phyloP scores from a whole-genome alignment of 1,140 invertebrate species.

The Bombus vancouverensis region DNA sequence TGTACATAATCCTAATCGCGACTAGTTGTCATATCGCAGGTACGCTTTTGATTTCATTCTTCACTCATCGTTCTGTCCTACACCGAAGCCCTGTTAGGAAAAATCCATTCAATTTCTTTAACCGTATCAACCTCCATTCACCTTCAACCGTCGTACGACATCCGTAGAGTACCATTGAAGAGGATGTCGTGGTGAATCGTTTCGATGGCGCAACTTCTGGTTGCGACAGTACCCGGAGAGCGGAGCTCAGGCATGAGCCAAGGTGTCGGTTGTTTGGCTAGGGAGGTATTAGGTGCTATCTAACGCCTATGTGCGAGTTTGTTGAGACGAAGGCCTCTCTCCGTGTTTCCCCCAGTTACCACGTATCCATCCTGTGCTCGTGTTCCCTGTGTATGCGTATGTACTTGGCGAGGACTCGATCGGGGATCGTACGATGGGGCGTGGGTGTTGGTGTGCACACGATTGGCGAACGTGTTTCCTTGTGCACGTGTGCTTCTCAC shows the following conservation, averaged over 20 bases:
- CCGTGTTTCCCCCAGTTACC: conserved; percentile 59
- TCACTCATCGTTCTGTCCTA: no score
- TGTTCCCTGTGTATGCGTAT: not conserved
- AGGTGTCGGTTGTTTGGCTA: conserved; percentile 59
- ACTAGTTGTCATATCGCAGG: no score
- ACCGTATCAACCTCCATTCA: not conserved
- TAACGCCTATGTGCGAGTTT: conserved; percentile 42
- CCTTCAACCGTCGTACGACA: not conserved
- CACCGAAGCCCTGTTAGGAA: no score
- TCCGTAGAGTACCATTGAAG: not conserved
- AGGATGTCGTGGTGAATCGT: not conserved
- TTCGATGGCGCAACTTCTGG: conserved; percentile 44
- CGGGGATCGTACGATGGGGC: not conserved
- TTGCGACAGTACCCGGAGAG: conserved; percentile 13
- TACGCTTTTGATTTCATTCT: no score
- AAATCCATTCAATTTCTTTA: not conserved
- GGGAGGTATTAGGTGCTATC: conserved; percentile 60
- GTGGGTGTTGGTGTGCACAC: conserved; percentile 3
- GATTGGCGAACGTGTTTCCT: conserved; percentile 10
- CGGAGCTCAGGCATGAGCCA: conserved; percentile 39
- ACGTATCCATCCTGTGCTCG: conserved; percentile 11
- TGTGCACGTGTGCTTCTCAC: conserved; percentile 3
- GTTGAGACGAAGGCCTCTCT: conserved; percentile 18
- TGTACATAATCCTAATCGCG: no score
- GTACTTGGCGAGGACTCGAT: not conserved